Evolutionary conservation across 2,113 vertebrate species (phyloP).

Genomic region (Halichoeres trimaculatus): DNA sequence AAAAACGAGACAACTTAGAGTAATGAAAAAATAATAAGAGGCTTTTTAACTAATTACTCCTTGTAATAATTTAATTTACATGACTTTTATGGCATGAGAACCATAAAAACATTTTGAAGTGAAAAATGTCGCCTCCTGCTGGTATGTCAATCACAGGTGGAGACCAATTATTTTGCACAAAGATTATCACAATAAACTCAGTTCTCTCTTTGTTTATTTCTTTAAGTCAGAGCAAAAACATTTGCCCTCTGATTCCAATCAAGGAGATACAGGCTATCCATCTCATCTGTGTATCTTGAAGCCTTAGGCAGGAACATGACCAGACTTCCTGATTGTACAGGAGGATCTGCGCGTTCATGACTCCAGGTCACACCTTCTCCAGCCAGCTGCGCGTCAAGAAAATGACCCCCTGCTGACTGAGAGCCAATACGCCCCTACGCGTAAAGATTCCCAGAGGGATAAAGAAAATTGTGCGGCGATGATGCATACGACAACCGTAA

Average conservation of each 20-base stretch:
- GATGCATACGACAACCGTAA: conserved; percentile 31
- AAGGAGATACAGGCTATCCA: not conserved
- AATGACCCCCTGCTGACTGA: conserved; percentile 10
- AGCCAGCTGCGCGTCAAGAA: conserved; percentile 40
- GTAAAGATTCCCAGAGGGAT: not conserved
- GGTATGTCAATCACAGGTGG: not conserved
- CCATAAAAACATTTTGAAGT: not conserved
- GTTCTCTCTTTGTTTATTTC: not conserved
- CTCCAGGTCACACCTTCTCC: conserved; percentile 60
- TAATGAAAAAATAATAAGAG: too few relatives aligned
- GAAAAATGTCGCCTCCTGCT: conserved; percentile 55
- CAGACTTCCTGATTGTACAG: conserved; percentile 12
- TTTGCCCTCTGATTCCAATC: not conserved
- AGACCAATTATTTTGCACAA: conserved; percentile 11
- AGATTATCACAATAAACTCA: not conserved
- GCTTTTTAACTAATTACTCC: too few relatives aligned
- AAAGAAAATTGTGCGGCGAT: conserved; percentile 21
- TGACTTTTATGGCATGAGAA: too few relatives aligned
- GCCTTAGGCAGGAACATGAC: not conserved
- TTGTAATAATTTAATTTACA: too few relatives aligned
- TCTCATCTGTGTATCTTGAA: not conserved
- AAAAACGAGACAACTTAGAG: too few relatives aligned
- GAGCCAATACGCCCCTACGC: conserved; percentile 5
- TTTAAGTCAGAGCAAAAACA: not conserved
- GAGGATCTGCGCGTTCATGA: conserved; percentile 45